A percentile compares a stretch with the other conserved stretches of the same genome.
Conservation (phyloP, 2,888 invertebrate genomes). For the Standfussiana lucernea region DNA sequence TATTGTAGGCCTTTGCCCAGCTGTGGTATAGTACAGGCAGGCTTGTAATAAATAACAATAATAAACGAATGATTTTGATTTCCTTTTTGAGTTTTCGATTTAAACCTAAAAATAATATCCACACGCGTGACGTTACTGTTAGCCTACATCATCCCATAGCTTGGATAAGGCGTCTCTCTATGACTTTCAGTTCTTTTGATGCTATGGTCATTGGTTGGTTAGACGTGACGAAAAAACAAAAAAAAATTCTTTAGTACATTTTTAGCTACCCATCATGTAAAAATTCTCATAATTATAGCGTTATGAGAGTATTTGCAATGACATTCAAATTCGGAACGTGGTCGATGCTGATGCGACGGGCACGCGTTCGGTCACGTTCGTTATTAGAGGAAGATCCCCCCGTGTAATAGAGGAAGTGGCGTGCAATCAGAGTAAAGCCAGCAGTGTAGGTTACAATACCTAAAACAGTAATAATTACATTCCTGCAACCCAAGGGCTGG, state of each 20-base stretch:
- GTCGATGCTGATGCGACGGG: constrained; percentile 66
- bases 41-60: no score
- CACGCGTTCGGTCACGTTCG: constrained; percentile 71
- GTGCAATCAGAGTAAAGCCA: constrained; percentile 17
- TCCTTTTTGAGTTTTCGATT: no score
- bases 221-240: background rate
- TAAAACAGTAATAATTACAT: background rate
- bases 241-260: constrained; percentile 19
- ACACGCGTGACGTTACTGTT: no score
- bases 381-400: constrained; percentile 64
- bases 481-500: background rate
- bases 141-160: no score
- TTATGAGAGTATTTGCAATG: constrained; percentile 57
- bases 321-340: constrained; percentile 72
- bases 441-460: background rate
- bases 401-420: constrained; percentile 30
- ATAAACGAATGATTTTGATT: no score
- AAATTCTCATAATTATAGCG: constrained; percentile 56
- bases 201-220: background rate
- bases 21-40: no score
- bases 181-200: no score
- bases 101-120: no score
- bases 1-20: no score
- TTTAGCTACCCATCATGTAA: constrained; percentile 48
- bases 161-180: no score